Percentiles rank a stretch among this genome's conserved stretches.
These are phyloP conservation scores for Pseudobourletiella spinata DNA, from an alignment of 1,140 invertebrate genomes.

Conservation along the genomic window DNA sequence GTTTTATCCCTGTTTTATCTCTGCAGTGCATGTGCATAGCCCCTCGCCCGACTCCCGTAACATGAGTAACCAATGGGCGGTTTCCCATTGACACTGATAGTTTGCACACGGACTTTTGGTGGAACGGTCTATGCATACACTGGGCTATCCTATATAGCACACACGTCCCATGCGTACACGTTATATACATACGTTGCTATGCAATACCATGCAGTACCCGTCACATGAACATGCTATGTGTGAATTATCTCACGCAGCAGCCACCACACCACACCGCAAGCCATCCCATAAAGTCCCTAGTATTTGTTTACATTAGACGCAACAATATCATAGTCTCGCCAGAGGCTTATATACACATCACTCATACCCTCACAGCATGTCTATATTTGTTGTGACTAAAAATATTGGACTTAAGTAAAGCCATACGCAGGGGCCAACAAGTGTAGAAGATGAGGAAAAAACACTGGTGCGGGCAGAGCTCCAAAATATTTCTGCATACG, in stretches of 20 bases:
- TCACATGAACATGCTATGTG: not conserved
- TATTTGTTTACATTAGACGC: too few relatives aligned
- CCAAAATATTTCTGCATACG: too few relatives aligned
- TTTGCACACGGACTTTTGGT: not conserved
- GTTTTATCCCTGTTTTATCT: not conserved
- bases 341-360: too few relatives aligned
- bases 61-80: not conserved
- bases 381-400: too few relatives aligned
- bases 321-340: too few relatives aligned
- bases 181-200: not conserved
- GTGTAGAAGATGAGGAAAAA: not conserved
- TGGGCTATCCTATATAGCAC: too few relatives aligned
- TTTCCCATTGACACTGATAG: not conserved
- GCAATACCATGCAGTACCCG: not conserved
- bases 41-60: not conserved
- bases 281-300: too few relatives aligned
- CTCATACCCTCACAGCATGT: too few relatives aligned
- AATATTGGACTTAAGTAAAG: too few relatives aligned
- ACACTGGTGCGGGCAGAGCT: not conserved
- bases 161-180: too few relatives aligned
- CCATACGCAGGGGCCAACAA: not conserved
- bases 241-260: too few relatives aligned
- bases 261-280: too few relatives aligned
- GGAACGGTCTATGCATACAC: not conserved
- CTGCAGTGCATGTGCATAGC: not conserved